A percentile compares a stretch with the other conserved stretches of the same genome.
These are phyloP conservation scores for Enchytraeus crypticus DNA, from an alignment of 2,888 invertebrate species.

Conservation along the genomic window DNA sequence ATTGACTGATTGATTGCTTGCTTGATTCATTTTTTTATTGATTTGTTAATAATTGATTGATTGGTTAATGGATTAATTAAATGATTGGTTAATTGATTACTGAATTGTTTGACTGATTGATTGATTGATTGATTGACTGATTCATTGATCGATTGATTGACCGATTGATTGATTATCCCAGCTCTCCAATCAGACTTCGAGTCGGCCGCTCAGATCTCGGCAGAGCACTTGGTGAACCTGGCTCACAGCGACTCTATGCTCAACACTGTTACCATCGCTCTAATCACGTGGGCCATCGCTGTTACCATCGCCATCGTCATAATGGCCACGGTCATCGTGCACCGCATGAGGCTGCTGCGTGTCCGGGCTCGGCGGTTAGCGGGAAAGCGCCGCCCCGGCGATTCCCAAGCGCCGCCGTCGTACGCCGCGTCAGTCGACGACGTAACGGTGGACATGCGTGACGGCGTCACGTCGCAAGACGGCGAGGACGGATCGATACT, in stretches of 20 bases:
- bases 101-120: too few relatives aligned
- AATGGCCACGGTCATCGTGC: background rate
- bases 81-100: too few relatives aligned
- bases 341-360: background rate
- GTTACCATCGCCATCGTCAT: conserved; percentile 1
- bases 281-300: background rate
- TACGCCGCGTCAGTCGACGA: too few relatives aligned
- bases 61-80: too few relatives aligned
- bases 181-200: background rate
- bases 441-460: too few relatives aligned
- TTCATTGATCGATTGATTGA: background rate
- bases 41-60: too few relatives aligned
- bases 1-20: too few relatives aligned
- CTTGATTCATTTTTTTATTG: too few relatives aligned
- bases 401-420: too few relatives aligned
- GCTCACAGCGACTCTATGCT: background rate
- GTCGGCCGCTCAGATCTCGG: background rate
- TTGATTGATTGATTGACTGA: background rate
- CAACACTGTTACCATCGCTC: conserved; percentile 1
- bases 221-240: background rate
- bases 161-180: background rate
- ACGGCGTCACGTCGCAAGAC: too few relatives aligned
- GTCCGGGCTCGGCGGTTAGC: background rate
- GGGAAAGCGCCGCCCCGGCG: background rate
- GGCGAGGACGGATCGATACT: too few relatives aligned